Evolutionary conservation across 2,113 vertebrate species (phyloP).

Genomic region (Marcusenius ussheri): DNA sequence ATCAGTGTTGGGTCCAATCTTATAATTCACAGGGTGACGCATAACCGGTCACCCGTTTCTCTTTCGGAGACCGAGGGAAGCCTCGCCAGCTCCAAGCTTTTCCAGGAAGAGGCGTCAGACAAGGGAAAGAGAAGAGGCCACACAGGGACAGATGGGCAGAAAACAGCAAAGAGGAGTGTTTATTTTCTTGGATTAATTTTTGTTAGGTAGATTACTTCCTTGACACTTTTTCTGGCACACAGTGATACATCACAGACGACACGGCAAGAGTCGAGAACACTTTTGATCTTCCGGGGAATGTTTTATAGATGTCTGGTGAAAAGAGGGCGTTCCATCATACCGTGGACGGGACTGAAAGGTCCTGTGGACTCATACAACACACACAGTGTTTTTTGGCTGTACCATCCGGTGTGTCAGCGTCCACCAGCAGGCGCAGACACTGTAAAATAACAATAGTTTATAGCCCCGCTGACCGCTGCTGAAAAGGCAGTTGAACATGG

Average conservation of each 20-base stretch:
- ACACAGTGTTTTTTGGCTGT: conserved; percentile 14
- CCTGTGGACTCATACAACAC: background rate
- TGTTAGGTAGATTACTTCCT: conserved; percentile 4
- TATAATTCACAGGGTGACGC: background rate
- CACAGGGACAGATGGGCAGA: background rate
- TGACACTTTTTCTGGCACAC: background rate
- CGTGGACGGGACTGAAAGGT: background rate
- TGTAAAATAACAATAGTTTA: conserved; percentile 4
- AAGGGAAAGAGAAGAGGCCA: background rate
- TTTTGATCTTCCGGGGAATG: background rate
- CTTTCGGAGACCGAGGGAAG: background rate
- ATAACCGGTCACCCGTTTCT: background rate
- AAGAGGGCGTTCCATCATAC: background rate
- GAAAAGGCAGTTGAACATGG: conserved; percentile 3
- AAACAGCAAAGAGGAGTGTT: background rate
- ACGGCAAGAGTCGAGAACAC: background rate
- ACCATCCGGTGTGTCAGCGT: background rate
- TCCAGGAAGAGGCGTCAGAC: background rate
- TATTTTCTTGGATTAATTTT: conserved; percentile 1
- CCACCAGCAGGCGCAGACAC: background rate
- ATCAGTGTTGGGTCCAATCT: background rate
- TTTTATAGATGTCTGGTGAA: conserved; percentile 3
- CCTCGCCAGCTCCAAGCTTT: background rate
- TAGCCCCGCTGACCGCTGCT: background rate
- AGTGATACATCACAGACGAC: background rate